These are phyloP conservation scores for Halisarca cf. caerulea DNA, from an alignment of 37 sponge, comb jelly and placozoan species.

Conservation along the genomic window DNA sequence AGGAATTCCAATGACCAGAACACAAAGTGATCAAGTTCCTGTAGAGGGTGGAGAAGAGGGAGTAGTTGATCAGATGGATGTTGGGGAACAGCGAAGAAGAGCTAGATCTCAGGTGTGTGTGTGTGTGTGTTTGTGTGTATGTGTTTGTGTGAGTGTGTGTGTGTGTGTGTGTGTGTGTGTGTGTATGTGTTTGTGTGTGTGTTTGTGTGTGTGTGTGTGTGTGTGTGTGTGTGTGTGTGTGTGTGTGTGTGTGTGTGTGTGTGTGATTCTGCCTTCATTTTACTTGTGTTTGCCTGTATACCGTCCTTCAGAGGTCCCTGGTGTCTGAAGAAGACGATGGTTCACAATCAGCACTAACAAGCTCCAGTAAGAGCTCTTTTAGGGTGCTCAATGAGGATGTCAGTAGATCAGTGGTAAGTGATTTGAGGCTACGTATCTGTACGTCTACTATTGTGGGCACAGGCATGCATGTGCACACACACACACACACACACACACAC, in stretches of 20 bases:
- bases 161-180: neutral
- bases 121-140: neutral
- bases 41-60: slow-evolving; percentile 29
- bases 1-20: slow-evolving; percentile 34
- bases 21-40: slow-evolving; percentile 41
- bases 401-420: slow-evolving; percentile 69
- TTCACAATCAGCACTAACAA: neutral
- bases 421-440: too few species aligned
- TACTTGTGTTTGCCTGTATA: too few species aligned
- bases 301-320: slow-evolving; percentile 44
- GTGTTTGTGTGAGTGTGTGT: neutral
- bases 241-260: neutral
- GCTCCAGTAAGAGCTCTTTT: slow-evolving; percentile 49
- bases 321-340: slow-evolving; percentile 37
- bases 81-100: neutral
- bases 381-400: slow-evolving; percentile 69
- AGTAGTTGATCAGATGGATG: neutral
- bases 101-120: slow-evolving; percentile 58
- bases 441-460: too few species aligned
- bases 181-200: neutral
- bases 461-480: too few species aligned
- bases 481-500: too few species aligned
- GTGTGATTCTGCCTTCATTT: neutral
- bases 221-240: neutral
- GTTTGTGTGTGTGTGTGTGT: neutral